Conservation (phyloP, 2,113 vertebrate genomes). For the Ahaetulla prasina region DNA sequence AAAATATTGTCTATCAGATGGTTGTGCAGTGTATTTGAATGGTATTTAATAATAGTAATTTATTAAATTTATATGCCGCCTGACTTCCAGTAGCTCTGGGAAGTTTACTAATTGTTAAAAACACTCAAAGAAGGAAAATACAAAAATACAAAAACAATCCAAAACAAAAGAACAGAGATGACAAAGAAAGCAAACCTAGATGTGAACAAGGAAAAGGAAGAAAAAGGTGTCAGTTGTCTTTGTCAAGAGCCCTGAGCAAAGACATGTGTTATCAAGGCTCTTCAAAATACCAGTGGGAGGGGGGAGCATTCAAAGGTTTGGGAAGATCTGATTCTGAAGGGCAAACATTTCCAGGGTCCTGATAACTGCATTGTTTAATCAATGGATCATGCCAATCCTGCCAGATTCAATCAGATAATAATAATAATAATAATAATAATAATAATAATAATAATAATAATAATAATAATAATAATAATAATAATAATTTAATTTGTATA, state of each 20-base stretch:
- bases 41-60: slow-evolving; percentile 4
- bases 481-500: too few relatives aligned
- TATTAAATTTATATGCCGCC: background rate
- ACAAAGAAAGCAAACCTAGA: background rate
- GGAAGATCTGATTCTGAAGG: background rate
- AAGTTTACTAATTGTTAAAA: background rate
- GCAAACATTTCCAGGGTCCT: background rate
- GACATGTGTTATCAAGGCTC: background rate
- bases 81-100: background rate
- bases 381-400: background rate
- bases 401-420: background rate
- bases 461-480: too few relatives aligned
- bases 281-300: background rate
- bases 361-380: background rate
- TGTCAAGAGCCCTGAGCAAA: background rate
- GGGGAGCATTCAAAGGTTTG: background rate
- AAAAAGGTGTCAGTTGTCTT: background rate
- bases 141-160: background rate
- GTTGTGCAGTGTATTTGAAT: background rate
- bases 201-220: background rate
- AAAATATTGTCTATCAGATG: background rate
- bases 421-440: too few relatives aligned
- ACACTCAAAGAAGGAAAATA: background rate
- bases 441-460: too few relatives aligned
- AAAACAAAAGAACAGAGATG: background rate